Conservation (phyloP, 2,888 invertebrate genomes). For the Brachyptera risi region DNA sequence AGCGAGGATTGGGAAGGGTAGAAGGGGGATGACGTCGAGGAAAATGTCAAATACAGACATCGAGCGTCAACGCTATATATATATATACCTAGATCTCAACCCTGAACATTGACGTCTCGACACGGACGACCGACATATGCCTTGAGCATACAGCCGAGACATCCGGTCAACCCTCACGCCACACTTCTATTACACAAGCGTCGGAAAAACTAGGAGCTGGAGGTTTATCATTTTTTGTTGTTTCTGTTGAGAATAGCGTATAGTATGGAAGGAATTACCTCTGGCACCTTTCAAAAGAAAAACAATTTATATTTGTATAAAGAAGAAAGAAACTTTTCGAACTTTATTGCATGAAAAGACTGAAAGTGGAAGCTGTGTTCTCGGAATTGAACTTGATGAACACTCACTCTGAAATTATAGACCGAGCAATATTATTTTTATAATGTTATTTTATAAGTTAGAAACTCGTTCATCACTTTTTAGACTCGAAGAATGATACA, state of each 20-base stretch:
- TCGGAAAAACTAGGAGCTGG: too few species aligned
- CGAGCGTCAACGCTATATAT: conserved; percentile 11
- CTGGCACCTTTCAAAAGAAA: background rate
- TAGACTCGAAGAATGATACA: too few species aligned
- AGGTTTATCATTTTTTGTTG: too few species aligned
- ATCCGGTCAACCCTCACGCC: conserved; percentile 6
- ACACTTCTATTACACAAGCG: background rate
- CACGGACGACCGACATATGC: background rate
- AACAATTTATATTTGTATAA: too few species aligned
- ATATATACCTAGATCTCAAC: background rate
- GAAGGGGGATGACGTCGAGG: conserved; percentile 11
- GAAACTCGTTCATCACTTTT: too few species aligned
- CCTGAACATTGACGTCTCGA: background rate
- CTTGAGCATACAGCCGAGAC: background rate
- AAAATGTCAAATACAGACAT: conserved; percentile 15
- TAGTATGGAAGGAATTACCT: background rate
- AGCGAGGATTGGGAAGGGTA: background rate
- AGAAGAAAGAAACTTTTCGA: too few species aligned
- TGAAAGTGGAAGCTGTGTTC: too few species aligned
- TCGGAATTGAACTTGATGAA: too few species aligned
- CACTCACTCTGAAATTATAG: too few species aligned
- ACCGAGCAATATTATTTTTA: too few species aligned
- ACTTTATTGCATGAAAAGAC: too few species aligned
- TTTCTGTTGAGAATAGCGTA: background rate
- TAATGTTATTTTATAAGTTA: too few species aligned